A percentile compares a stretch with the other conserved stretches of the same genome.
Evolutionary conservation across 2,888 invertebrate species (phyloP).

Genomic region (Aphidius colemani): DNA sequence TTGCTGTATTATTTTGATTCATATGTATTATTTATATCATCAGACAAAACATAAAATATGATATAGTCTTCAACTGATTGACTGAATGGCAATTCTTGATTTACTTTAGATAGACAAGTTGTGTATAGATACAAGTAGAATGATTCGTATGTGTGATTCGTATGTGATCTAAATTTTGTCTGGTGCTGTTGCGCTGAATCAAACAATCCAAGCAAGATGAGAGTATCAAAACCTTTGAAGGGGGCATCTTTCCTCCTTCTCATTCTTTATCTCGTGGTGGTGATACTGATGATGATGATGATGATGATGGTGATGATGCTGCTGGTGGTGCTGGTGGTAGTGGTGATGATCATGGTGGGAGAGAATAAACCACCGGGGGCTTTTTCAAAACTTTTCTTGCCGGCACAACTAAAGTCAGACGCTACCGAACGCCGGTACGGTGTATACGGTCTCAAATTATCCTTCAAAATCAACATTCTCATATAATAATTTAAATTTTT

Average conservation of each 20-base stretch:
- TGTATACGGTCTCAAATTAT: constrained; percentile 40
- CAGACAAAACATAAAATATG: too few species aligned
- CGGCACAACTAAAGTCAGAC: constrained; percentile 50
- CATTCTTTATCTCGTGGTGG: neutral
- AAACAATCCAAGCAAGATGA: constrained; percentile 18
- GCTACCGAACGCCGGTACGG: constrained; percentile 58
- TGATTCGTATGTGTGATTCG: too few species aligned
- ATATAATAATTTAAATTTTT: neutral
- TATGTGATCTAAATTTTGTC: too few species aligned
- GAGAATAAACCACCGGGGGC: constrained; percentile 45
- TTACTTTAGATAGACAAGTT: too few species aligned
- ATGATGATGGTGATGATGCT: neutral
- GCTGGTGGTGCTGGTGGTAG: constrained; percentile 21
- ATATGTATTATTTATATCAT: too few species aligned
- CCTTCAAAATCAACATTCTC: constrained; percentile 8
- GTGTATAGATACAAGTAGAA: too few species aligned
- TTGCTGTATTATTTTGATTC: too few species aligned
- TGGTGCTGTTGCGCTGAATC: too few species aligned
- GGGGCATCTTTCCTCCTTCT: neutral
- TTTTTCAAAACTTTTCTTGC: constrained; percentile 59
- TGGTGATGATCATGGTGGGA: constrained; percentile 28
- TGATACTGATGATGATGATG: neutral
- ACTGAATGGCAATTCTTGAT: too few species aligned
- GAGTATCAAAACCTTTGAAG: too few species aligned
- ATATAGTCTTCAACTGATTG: too few species aligned